Conservation (phyloP, 1,140 invertebrate species). For the Zaprionus kolodkinae region DNA sequence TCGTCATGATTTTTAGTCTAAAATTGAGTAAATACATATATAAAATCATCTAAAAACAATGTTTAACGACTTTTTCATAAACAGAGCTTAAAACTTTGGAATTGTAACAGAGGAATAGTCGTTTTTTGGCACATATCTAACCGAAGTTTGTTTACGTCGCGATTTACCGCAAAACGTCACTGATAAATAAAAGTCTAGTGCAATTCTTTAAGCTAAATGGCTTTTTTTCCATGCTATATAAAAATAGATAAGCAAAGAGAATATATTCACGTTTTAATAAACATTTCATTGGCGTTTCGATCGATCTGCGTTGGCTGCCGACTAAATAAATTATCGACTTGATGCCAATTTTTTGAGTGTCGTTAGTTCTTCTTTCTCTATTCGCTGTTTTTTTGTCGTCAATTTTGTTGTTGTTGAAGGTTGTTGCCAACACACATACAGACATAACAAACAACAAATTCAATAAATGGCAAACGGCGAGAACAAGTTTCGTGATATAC, state of each 20-base stretch:
- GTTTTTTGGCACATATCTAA: background rate
- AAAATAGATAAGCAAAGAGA: conserved; percentile 18
- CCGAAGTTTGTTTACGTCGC: background rate
- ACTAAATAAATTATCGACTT: conserved; percentile 56
- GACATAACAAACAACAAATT: conserved; percentile 33
- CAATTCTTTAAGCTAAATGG: conserved; percentile 5
- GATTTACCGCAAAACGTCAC: background rate
- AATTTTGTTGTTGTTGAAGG: conserved; percentile 24
- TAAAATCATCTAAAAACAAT: background rate
- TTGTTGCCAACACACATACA: conserved; percentile 49
- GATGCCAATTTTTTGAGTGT: conserved; percentile 49
- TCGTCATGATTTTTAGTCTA: too few species aligned
- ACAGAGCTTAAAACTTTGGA: background rate
- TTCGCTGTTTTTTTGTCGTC: conserved; percentile 33
- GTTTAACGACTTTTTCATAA: background rate
- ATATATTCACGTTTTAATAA: conserved; percentile 37
- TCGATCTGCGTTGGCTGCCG: conserved; percentile 13
- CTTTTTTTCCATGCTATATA: background rate
- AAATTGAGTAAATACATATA: too few species aligned
- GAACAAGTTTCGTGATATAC: conserved; percentile 60
- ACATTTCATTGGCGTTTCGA: conserved; percentile 24
- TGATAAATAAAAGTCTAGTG: conserved; percentile 13
- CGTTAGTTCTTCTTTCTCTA: conserved; percentile 25
- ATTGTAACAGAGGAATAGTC: background rate
- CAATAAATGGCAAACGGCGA: conserved; percentile 57